Percentiles rank a stretch among this genome's conserved stretches.
Evolutionary conservation across 2,888 invertebrate species (phyloP).

Genomic region (Drosophila testacea): DNA sequence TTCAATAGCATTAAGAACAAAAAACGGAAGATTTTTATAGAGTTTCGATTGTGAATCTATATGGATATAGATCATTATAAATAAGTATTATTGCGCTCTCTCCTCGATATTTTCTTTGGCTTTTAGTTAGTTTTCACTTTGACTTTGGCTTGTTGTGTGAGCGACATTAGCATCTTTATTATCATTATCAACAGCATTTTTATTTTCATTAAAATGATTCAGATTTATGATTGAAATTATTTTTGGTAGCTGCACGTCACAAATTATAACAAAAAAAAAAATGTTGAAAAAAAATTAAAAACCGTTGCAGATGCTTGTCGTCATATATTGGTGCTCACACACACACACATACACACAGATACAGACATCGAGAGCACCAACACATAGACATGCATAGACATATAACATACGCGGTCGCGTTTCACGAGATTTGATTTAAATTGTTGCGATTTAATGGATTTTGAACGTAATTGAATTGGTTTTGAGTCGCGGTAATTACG

Average conservation of each 20-base stretch:
- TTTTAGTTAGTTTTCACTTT: conserved; percentile 54
- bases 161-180: conserved; percentile 34
- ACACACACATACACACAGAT: conserved; percentile 1
- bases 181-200: conserved; percentile 19
- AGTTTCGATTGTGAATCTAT: conserved; percentile 27
- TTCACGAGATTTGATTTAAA: conserved; percentile 37
- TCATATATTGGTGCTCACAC: conserved; percentile 8
- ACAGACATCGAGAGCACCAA: conserved; percentile 10
- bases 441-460: conserved; percentile 42
- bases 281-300: conserved; percentile 31
- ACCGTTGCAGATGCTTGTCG: not conserved
- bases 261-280: conserved; percentile 37
- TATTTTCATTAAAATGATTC: not conserved
- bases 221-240: not conserved
- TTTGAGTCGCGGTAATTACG: conserved; percentile 20
- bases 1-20: conserved; percentile 37
- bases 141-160: conserved; percentile 45
- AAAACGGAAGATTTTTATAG: conserved; percentile 30
- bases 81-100: conserved; percentile 12
- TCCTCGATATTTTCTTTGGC: not conserved
- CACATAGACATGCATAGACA: conserved; percentile 34
- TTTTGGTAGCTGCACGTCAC: conserved; percentile 37
- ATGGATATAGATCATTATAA: not conserved
- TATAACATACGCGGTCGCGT: conserved; percentile 27
- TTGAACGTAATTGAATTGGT: conserved; percentile 32